A percentile compares a stretch with the other conserved stretches of the same genome.
Evolutionary conservation across 1,140 invertebrate genomes (phyloP).

Genomic region (Mamestra configurata): DNA sequence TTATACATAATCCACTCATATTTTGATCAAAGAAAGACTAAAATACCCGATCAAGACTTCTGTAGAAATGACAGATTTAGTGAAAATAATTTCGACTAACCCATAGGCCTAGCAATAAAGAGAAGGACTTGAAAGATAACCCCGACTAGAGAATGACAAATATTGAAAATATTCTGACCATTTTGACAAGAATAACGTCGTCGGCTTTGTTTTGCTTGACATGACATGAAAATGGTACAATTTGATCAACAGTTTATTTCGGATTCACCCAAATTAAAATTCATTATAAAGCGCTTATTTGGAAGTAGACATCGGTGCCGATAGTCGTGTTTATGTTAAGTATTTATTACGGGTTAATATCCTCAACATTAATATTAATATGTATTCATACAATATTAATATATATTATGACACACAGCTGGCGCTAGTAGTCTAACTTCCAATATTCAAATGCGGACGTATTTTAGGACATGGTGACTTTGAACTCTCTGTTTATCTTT

Average conservation of each 20-base stretch:
- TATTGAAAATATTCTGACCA: not conserved
- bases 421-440: too few relatives aligned
- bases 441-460: not conserved
- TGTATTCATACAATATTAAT: not conserved
- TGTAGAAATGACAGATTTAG: not conserved
- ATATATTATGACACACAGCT: not conserved
- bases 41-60: not conserved
- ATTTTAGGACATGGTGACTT: too few relatives aligned
- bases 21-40: not conserved
- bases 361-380: too few relatives aligned
- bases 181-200: too few relatives aligned
- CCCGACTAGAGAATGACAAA: not conserved
- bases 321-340: not conserved
- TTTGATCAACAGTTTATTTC: too few relatives aligned
- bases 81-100: not conserved
- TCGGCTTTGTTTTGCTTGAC: too few relatives aligned
- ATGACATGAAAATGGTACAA: too few relatives aligned
- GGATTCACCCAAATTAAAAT: too few relatives aligned
- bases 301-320: too few relatives aligned
- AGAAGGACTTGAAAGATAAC: slow-evolving; percentile 22
- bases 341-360: too few relatives aligned
- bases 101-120: slow-evolving; percentile 19
- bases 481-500: too few relatives aligned
- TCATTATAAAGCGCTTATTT: too few relatives aligned
- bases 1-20: not conserved